Evolutionary conservation across 2,888 invertebrate genomes (phyloP), one percentile per base, ranked within the genome.

Genomic region (Opisthograptis luteolata): DNA sequence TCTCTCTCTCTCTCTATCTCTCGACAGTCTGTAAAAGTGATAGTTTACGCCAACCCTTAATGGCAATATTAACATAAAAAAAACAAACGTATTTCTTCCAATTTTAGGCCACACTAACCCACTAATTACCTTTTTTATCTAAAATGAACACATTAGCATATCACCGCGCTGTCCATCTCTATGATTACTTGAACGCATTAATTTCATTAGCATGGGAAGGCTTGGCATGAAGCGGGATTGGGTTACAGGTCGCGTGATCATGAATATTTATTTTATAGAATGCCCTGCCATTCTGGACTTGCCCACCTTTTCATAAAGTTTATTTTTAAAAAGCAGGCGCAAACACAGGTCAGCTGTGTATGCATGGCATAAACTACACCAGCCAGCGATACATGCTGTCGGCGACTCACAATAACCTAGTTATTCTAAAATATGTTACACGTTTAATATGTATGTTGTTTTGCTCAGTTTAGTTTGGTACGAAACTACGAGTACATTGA

Each of bases 251-350:
- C 72, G 84, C 86, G 84, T 86, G 81, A 75, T 81, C 79, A 85
- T 84, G 83, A 77, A 83, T 84, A 82, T 81, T 77, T 75, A 85
- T 79, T 76, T 76, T 71, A 73, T 68, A 68, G 62, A 62, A 72
- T 76, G 70, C 73, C 70, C 73, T 76, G 77, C 66, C 62, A 70
- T 65, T 65, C 60, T 64, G 64, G 62, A 68, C 59, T 63, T 70
- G 66, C 76, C 58, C 73, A 64, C 71, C 72, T 61, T 57, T 55
- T 63, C 64, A 75, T 73, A 70, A 67, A 58, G 62, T 65, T 71
- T 64, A 74, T 71, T 75, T 70, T 68, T 64, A 56, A 53, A 60
- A 60, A 59, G 59, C 60, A 58, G 39, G 60, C 49, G 31, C 12
- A 10, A 24, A 14, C 41, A 31, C 31, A 31, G 37, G 47, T 37